Evolutionary conservation across 1,140 invertebrate genomes (phyloP).

Genomic region (Matsumurasca onukii): DNA sequence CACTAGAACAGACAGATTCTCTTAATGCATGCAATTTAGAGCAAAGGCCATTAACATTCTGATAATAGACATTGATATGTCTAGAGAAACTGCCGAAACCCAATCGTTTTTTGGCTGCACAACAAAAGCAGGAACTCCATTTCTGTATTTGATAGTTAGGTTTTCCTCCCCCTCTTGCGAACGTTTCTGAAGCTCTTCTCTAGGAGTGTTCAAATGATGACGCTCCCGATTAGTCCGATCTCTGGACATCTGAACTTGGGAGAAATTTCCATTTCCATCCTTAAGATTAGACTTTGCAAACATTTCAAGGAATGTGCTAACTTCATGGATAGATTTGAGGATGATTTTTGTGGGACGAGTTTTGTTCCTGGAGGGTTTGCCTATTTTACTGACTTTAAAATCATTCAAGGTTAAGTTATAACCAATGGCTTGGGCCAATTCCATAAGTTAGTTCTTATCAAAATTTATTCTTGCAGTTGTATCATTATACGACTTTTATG

Average conservation of each 20-base stretch:
- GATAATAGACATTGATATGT: not conserved
- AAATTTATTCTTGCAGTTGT: no score
- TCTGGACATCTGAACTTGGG: not conserved
- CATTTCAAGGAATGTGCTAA: not conserved
- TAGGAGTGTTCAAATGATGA: not conserved
- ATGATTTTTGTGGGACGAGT: not conserved
- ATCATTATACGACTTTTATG: no score
- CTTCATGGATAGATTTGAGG: not conserved
- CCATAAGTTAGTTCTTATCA: no score
- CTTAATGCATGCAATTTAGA: conserved; percentile 5
- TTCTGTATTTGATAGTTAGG: no score
- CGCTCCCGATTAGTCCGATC: not conserved
- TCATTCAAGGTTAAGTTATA: no score
- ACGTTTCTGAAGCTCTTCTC: not conserved
- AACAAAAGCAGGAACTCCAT: not conserved
- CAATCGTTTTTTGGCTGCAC: not conserved
- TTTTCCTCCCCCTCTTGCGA: not conserved
- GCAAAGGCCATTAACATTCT: conserved; percentile 11
- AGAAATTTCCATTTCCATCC: not conserved
- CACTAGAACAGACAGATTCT: conserved; percentile 1
- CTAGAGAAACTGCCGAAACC: not conserved
- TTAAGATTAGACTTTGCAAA: not conserved
- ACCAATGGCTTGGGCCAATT: no score
- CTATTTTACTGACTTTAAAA: not conserved
- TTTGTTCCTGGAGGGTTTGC: not conserved